Base-by-base conservation (phyloP, 2,113 vertebrate species). In the Salminus brasiliensis region DNA sequence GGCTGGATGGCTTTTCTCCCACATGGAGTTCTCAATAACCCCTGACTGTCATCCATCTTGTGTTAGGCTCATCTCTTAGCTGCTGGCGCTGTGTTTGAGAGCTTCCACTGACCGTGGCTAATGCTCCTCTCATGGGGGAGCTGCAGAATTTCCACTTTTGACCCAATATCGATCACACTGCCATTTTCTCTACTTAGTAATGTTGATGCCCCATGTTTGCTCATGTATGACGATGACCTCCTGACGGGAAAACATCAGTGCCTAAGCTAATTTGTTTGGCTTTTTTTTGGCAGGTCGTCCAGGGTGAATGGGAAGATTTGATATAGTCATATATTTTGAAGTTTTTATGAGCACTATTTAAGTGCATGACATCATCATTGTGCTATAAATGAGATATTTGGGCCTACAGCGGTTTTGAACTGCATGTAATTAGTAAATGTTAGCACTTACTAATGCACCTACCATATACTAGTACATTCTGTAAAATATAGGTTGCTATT, bases 1-100 rank as follows among this genome's bases (percentile, higher is more conserved):
- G 72, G 65, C 15, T 62, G 32, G 43, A 70, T 69, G 72, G 27
- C 3, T 23, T 60, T 47, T 13, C 18, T 21, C 43, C 65, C 25
- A 67, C 52, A 74, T 41, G 27, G 75, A 68, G 74, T 25, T 67
- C 53, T 74, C 75, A 82, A 74, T 78, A 78, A 74, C 63, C 53
- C 29, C 70, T 53, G 43, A 73, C 71, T 55, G 63, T 49, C 63
- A 78, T 83, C 81, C 53, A 79, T 83, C 76, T 74, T 52, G 53
- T n/a, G 43, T 70, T 65, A 29, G 45, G 66, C 43, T 62, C 45
- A 72, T 53, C 69, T 55, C 30, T 45, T 41, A 52, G 57, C 77
- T 49, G 70, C 69, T 65, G 60, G 65, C 65, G 32, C 67, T 76
- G 59, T 66, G 63, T 76, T 81, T 27, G 59, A 77, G 80, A 59